Evolutionary conservation across 2,797 vertebrate genomes (phyloP), one percentile per base, ranked within the genome.

Genomic region (Orientallactaga sibirica): DNA sequence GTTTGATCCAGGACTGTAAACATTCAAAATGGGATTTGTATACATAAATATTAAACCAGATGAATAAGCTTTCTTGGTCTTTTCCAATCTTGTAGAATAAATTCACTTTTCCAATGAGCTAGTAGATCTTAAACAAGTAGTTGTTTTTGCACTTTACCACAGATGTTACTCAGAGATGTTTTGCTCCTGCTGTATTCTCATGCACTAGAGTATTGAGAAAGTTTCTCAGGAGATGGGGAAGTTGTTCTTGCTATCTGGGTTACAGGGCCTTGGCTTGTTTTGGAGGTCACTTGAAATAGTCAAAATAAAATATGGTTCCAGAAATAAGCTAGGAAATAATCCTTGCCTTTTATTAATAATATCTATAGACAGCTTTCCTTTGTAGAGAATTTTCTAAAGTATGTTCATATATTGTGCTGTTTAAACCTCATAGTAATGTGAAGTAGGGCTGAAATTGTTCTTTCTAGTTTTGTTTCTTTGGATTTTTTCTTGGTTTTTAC

Each of bases 81-180:
- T 64, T 94, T 91, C 70, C 25, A n/a, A 22, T 90, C 24, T 82
- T 66, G 22, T 61, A 66, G 68, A 82, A 82, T 88, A 70, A 88
- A 82, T 89, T 66, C 71, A 58, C 20, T 67, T 92, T 55, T 76
- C 66, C 61, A 48, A 66, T 20, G 19, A 91, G 48, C 58, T 76
- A 94, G n/a, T 33, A 8, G 74, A 85, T 94, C 78, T 89, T 76
- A 87, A 58, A 70, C 55, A 83, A 86, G 75, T 7, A 68, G 41
- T 76, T 66, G 29, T 15, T 75, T 76, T 73, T 66, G 33, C 86
- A 79, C 41, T 90, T 95, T 79, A 25, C n/a, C 41, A 41, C 7
- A 58, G 37, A 33, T 27, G 55, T 33, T 74, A 80, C 25, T 83
- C 66, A 75, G 73, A 90, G 74, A 9, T 84, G 19, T 66, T 85